Percentiles rank a stretch among this genome's conserved stretches.
These are phyloP conservation scores for Nymphicus hollandicus DNA, from an alignment of 2,113 vertebrate genomes.

Conservation along the genomic window DNA sequence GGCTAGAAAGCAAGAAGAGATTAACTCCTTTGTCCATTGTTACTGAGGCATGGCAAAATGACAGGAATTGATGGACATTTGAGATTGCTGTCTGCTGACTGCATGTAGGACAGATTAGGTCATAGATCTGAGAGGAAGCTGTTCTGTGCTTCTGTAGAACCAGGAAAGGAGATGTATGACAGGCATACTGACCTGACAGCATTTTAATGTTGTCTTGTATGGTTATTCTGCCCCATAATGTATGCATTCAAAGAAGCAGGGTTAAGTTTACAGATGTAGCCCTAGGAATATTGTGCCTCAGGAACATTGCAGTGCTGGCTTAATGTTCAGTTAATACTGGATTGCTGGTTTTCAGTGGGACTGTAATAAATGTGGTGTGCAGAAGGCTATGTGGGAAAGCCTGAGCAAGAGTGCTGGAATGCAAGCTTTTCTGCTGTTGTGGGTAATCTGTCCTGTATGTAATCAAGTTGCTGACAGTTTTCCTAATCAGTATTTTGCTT, in stretches of 20 bases:
- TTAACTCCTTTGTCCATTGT: background rate
- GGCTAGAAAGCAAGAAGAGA: background rate
- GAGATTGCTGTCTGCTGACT: background rate
- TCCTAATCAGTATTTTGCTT: background rate
- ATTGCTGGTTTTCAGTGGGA: background rate
- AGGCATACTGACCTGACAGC: background rate
- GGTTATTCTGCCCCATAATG: background rate
- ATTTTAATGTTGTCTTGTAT: rapidly evolving
- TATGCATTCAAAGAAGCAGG: background rate
- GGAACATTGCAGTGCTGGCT: background rate
- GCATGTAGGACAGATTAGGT: background rate
- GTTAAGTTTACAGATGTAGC: background rate
- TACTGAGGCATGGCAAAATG: background rate
- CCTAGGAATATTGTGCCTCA: background rate
- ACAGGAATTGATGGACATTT: background rate
- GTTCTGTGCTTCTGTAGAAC: background rate
- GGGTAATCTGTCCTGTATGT: background rate
- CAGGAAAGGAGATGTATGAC: background rate
- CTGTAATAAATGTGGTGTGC: background rate
- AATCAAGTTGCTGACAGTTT: background rate
- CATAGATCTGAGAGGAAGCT: background rate
- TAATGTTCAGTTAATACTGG: background rate
- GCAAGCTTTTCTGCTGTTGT: background rate
- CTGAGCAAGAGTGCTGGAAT: background rate
- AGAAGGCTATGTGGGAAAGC: background rate